Evolutionary conservation across 1,140 invertebrate genomes (phyloP), one percentile per base, ranked within the genome.

Genomic region (Brachionus rotundiformis): DNA sequence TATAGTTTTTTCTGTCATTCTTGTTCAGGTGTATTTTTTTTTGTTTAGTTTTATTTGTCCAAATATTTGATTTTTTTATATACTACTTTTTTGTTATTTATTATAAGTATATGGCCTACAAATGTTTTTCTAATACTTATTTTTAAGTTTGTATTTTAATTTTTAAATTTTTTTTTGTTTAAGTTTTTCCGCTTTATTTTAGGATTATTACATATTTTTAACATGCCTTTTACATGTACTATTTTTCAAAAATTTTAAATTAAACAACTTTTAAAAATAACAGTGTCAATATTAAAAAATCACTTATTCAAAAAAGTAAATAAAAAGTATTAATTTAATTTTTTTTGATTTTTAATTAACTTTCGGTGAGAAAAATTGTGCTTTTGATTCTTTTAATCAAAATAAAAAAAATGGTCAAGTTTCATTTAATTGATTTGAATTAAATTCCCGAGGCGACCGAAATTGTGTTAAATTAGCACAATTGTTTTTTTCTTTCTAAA

Each of bases 101-200:
- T 54, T 54, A 54, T 54, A 8, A 54, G 47, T 54, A n/a, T 54
- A 54, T 54, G 47, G 47, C 47, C 47, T 54, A 54, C 47, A 54
- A 54, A 54, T 54, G 23, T 54, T 54, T 54, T 54, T 54, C 16
- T 16, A 49, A 49, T 16, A n/a, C n/a, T n/a, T n/a, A n/a, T 49
- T 49, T 49, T 49, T 23, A 49, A 54, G 47, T 54, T 54, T 54
- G 16, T 54, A 54, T 54, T 54, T 54, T 54, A 54, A 54, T 25
- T 54, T 54, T 54, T 47, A 7, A 19, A 19, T 19, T 19, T 13
- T 41, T 41, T 10, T 41, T 54, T 54, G 19, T 54, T 54, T 54
- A 54, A 54, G 47, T 54, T 19, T 54, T 54, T 54, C n/a, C 11
- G 47, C 23, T 54, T 19, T 54, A n/a, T 54, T 54, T 54, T 54